Conservation (phyloP, 64 coral and sea anemone species). For the Cladopsammia gracilis region DNA sequence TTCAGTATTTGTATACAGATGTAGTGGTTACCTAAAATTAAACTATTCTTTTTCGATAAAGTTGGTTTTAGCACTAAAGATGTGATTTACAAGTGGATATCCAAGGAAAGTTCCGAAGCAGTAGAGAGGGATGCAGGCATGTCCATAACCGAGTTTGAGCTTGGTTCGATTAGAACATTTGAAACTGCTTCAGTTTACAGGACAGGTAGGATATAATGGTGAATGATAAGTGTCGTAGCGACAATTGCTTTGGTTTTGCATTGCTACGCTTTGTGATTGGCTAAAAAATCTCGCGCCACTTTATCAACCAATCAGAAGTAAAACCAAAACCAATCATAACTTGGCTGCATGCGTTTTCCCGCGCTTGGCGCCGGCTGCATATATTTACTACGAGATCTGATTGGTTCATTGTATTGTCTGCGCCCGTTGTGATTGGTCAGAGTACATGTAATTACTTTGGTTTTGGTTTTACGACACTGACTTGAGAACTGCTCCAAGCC, state of each 20-base stretch:
- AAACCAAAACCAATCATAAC: no score
- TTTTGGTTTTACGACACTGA: no score
- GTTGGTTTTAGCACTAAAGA: conserved; percentile 56
- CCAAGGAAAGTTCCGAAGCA: background rate
- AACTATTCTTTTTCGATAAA: background rate
- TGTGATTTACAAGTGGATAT: conserved; percentile 57
- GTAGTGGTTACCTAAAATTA: no score
- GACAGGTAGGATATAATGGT: conserved; percentile 3
- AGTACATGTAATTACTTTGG: no score
- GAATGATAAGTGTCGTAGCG: background rate
- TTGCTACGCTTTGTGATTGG: background rate
- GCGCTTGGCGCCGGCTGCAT: no score
- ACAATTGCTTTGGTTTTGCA: background rate
- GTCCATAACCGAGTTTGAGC: conserved; percentile 42
- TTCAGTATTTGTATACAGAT: no score
- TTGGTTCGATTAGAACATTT: conserved; percentile 29
- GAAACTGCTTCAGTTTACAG: conserved; percentile 17
- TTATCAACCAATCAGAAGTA: no score
- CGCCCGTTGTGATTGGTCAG: background rate
- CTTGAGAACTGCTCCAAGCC: no score
- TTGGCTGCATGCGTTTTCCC: no score
- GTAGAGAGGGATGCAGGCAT: background rate
- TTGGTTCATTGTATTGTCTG: background rate
- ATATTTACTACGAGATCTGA: background rate
- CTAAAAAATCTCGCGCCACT: background rate